Evolutionary conservation across 2,113 vertebrate species (phyloP).

Genomic region (Brachypodius melanocephalos): DNA sequence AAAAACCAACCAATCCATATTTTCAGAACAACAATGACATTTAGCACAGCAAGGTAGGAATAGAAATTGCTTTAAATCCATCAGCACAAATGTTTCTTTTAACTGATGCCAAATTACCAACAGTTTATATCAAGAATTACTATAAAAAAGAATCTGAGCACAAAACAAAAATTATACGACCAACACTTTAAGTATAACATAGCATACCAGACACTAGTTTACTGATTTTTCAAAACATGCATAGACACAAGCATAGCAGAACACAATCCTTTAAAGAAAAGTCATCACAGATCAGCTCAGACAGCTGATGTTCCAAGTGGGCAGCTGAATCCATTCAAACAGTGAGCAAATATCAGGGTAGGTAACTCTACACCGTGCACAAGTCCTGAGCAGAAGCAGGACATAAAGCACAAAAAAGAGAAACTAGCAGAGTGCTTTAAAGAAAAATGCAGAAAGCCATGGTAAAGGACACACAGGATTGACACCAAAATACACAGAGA

Average conservation of each 20-base stretch:
- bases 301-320: background rate
- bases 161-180: background rate
- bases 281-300: background rate
- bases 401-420: background rate
- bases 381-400: background rate
- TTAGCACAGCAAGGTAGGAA: background rate
- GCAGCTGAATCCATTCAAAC: background rate
- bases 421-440: background rate
- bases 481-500: background rate
- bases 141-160: background rate
- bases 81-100: background rate
- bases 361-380: background rate
- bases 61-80: background rate
- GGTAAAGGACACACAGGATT: fast-evolving
- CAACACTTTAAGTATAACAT: background rate
- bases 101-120: background rate
- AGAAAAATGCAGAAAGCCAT: background rate
- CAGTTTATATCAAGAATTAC: background rate
- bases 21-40: background rate
- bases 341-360: background rate
- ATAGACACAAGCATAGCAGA: background rate
- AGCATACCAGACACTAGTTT: background rate
- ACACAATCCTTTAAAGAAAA: background rate
- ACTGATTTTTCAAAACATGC: background rate
- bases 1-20: background rate